These are phyloP conservation scores for Eurosta solidaginis DNA, from an alignment of 1,140 invertebrate genomes.

Conservation along the genomic window DNA sequence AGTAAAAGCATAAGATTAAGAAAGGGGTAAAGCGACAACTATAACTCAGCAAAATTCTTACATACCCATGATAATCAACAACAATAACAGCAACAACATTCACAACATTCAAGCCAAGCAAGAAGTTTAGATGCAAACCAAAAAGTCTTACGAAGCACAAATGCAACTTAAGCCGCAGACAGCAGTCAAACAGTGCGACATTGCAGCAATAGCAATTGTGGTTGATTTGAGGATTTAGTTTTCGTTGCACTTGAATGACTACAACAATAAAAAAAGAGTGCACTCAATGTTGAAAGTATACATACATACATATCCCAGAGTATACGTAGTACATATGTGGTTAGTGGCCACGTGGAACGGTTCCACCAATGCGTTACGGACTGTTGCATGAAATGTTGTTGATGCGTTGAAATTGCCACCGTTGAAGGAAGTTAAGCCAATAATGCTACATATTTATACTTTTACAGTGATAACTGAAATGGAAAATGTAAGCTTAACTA, in stretches of 20 bases:
- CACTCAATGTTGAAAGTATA: not conserved
- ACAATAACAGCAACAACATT: not conserved
- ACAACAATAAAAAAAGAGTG: not conserved
- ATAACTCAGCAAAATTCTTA: not conserved
- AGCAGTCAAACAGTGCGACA: conserved; percentile 23
- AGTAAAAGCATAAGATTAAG: not conserved
- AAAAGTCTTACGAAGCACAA: not conserved
- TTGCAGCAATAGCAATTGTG: conserved; percentile 11
- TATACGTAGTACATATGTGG: too few relatives aligned
- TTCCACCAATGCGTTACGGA: not conserved
- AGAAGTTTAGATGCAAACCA: not conserved
- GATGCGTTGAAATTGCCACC: not conserved
- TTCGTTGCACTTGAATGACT: conserved; percentile 18
- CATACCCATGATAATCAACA: not conserved
- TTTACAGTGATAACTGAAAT: too few relatives aligned
- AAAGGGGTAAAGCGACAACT: too few relatives aligned
- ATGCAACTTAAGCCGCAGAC: conserved; percentile 18
- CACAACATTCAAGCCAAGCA: not conserved
- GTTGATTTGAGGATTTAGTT: conserved; percentile 27
- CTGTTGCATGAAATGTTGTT: conserved; percentile 19
- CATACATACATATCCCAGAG: too few relatives aligned
- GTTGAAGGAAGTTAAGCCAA: not conserved
- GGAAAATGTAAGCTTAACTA: too few relatives aligned
- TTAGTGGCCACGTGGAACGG: not conserved
- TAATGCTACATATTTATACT: not conserved